Base-by-base conservation (phyloP, 2,888 invertebrate species). In the Scaptodrosophila latifasciaeformis region DNA sequence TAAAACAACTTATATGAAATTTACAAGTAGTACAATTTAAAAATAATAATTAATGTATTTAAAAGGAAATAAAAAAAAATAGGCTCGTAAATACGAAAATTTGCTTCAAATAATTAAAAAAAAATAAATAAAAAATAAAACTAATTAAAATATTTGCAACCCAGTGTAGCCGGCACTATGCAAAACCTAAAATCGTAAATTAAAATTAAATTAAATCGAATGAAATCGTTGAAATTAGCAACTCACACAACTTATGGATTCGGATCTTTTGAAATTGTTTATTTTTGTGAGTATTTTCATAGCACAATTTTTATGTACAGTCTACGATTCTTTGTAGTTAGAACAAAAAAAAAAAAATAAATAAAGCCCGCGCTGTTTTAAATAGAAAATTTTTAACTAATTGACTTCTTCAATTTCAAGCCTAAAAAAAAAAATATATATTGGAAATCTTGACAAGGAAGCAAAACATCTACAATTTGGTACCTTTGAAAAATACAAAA, bases 271-370 rank as follows among this genome's bases (percentile, higher is more conserved):
- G n/a, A n/a, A n/a, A n/a, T n/a, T n/a, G n/a, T n/a, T 67, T 79
- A 82, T 81, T 80, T 82, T 82, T 80, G n/a, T 80, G 79, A 82
- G 81, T 69, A 70, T 82, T 82, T 82, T 82, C 81, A 79, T 82
- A 82, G 82, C 82, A 82, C 83, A 82, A 82, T 81, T 79, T 82
- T 81, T 82, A n/a, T n/a, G 81, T 82, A 82, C 81, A 75, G 71
- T 58, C 29, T 78, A 54, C 62, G 67, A 39, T 35, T 47, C 63
- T 76, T 67, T 59, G 76, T 76, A 76, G 76, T 60, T 76, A 76
- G 76, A 59, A 35, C 57, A 69, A 70, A 55, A 21, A 55, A 54
- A 54, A 59, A 13, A 31, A 45, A 54, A 54, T 45, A 55, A 47
- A 49, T 47, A 55, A 62, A 49, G 45, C 42, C 56, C 47, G 50